Evolutionary conservation across 2,113 vertebrate genomes (phyloP).

Genomic region (Festucalex cinctus): DNA sequence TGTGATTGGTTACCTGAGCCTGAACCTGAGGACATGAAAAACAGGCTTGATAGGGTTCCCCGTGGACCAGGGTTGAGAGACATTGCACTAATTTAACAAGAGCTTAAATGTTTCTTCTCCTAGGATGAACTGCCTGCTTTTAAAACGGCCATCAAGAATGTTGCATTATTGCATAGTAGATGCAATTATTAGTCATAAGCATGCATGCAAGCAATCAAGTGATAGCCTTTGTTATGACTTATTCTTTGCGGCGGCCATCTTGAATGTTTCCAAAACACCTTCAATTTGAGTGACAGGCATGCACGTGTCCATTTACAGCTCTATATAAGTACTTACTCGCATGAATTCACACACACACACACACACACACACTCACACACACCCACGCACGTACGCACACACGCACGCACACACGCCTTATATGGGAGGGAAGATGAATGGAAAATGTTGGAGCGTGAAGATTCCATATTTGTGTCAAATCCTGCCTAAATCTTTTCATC

Average conservation of each 20-base stretch:
- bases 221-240: background rate
- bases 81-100: too few relatives aligned
- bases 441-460: slow-evolving; percentile 50
- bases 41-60: too few relatives aligned
- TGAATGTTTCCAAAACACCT: background rate
- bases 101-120: too few relatives aligned
- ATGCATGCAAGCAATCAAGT: background rate
- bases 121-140: too few relatives aligned
- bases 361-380: slow-evolving; percentile 25
- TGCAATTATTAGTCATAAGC: background rate
- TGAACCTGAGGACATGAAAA: too few relatives aligned
- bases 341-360: slow-evolving; percentile 15
- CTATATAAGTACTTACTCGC: slow-evolving; percentile 47
- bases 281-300: background rate
- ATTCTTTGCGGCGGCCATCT: background rate
- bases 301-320: slow-evolving; percentile 7
- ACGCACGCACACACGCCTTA: slow-evolving; percentile 38
- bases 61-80: too few relatives aligned
- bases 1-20: too few relatives aligned
- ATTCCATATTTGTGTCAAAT: slow-evolving; percentile 45
- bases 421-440: slow-evolving; percentile 44
- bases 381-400: slow-evolving; percentile 21
- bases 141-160: too few relatives aligned
- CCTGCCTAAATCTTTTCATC: slow-evolving; percentile 28
- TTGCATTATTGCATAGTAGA: too few relatives aligned